Evolutionary conservation across 2,113 vertebrate species (phyloP).

Genomic region (Nothobranchius kuhntae): DNA sequence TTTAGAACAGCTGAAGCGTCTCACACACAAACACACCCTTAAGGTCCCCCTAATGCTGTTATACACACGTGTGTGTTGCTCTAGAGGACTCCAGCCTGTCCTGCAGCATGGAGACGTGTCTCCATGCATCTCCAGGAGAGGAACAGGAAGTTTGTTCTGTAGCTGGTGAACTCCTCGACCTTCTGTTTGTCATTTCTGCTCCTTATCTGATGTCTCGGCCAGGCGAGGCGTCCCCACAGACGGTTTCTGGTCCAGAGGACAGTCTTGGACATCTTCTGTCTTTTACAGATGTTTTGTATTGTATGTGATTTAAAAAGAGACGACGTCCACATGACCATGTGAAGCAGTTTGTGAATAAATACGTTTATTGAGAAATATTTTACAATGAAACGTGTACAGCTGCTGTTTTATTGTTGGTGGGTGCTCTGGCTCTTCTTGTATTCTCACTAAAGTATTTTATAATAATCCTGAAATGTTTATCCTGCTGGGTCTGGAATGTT

Average conservation of each 20-base stretch:
- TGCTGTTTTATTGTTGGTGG: constrained; percentile 27
- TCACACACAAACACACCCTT: no score
- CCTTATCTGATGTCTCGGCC: constrained; percentile 71
- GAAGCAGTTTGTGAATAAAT: constrained; percentile 84
- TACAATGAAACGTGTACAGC: constrained; percentile 69
- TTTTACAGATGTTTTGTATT: constrained; percentile 81
- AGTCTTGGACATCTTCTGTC: constrained; percentile 65
- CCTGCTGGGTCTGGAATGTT: no score
- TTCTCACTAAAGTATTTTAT: no score
- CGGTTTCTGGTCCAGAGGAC: no score
- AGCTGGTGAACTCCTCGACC: constrained; percentile 69
- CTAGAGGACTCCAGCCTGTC: no score
- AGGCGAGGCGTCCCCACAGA: constrained; percentile 47
- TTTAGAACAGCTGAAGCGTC: no score
- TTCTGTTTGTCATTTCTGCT: constrained; percentile 67
- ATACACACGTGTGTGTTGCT: no score
- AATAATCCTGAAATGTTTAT: no score
- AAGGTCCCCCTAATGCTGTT: no score
- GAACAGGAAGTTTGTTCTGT: constrained; percentile 68
- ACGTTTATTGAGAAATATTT: constrained; percentile 85
- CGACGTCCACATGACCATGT: constrained; percentile 65
- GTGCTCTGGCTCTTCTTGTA: no score
- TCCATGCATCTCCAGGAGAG: constrained; percentile 1
- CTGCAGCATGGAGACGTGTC: no score
- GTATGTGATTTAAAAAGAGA: constrained; percentile 75